phyloP scores from a whole-genome alignment of 2,888 invertebrate species.

The Apantesis nais region DNA sequence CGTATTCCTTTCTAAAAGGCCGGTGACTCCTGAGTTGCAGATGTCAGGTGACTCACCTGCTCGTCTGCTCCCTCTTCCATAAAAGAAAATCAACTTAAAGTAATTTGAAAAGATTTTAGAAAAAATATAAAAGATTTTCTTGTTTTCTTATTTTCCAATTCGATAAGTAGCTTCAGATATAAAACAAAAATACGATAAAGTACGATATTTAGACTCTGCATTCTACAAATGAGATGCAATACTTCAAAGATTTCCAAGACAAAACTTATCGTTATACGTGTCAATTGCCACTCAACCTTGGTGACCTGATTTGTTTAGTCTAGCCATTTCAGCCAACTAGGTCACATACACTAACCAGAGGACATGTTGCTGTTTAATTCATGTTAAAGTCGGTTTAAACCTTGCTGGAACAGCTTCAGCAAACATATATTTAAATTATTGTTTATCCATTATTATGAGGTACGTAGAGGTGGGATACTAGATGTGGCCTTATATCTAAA shows the following conservation, averaged over 20 bases:
- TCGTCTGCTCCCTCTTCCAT: too few relatives aligned
- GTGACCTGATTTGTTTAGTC: conserved; percentile 5
- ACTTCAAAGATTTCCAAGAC: not conserved
- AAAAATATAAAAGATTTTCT: too few relatives aligned
- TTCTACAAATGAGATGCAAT: not conserved
- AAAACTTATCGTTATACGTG: not conserved
- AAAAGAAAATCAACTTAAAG: too few relatives aligned
- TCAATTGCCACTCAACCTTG: not conserved
- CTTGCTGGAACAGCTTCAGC: conserved; percentile 49
- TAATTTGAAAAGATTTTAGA: too few relatives aligned
- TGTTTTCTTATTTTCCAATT: too few relatives aligned
- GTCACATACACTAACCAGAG: not conserved
- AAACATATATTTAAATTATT: conserved; percentile 72
- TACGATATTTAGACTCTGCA: not conserved
- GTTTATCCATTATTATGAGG: conserved; percentile 63
- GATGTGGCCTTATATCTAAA: conserved; percentile 39
- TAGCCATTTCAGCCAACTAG: not conserved
- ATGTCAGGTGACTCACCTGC: too few relatives aligned
- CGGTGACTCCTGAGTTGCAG: too few relatives aligned
- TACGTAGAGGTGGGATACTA: conserved; percentile 30
- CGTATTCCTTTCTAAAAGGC: too few relatives aligned
- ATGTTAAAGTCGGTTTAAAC: conserved; percentile 49
- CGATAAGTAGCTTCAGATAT: not conserved
- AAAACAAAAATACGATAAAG: not conserved
- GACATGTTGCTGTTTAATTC: conserved; percentile 21